These are phyloP conservation scores for Prosapia bicincta DNA, from an alignment of 2,888 invertebrate species.

Conservation along the genomic window DNA sequence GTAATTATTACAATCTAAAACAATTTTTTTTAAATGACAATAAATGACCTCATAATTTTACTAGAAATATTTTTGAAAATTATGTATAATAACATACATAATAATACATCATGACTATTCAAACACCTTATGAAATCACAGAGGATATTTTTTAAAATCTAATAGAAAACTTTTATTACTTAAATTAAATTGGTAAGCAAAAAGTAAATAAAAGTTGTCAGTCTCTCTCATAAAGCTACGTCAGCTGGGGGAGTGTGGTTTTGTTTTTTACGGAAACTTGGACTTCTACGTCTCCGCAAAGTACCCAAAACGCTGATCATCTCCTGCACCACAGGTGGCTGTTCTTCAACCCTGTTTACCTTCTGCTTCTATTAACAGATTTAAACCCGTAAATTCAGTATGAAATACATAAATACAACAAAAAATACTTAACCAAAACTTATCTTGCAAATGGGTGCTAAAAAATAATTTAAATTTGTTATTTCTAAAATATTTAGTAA, in stretches of 20 bases:
- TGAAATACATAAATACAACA: too few species aligned
- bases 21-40: too few species aligned
- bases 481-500: too few species aligned
- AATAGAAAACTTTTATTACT: neutral
- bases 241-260: slow-evolving; percentile 17
- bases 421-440: too few species aligned
- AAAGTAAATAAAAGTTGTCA: neutral
- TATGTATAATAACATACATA: too few species aligned
- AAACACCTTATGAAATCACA: neutral
- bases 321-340: slow-evolving; percentile 56
- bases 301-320: slow-evolving; percentile 67
- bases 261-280: slow-evolving; percentile 31
- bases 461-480: too few species aligned
- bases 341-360: slow-evolving; percentile 57
- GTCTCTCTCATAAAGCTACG: slow-evolving; percentile 9
- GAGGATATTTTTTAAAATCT: neutral
- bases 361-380: slow-evolving; percentile 55
- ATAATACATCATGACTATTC: neutral
- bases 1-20: too few species aligned
- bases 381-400: too few species aligned
- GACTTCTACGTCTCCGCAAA: slow-evolving; percentile 50
- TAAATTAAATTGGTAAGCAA: neutral
- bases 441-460: too few species aligned
- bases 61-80: too few species aligned
- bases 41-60: neutral